Conservation (phyloP, 2,113 vertebrate genomes). For the Rhineura floridana region DNA sequence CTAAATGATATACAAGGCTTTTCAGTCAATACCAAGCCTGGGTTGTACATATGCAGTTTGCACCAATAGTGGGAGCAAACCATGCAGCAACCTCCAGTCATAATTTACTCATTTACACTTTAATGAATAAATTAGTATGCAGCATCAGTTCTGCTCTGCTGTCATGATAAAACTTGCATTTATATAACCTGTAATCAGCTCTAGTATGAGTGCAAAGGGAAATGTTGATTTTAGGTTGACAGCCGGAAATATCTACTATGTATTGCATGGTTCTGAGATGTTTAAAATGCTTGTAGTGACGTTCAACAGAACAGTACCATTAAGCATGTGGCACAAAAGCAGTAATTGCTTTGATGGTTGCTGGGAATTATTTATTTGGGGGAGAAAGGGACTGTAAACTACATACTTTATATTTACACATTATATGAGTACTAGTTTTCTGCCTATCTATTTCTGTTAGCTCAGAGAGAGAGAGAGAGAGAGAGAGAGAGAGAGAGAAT, state of each 20-base stretch:
- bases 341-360: constrained; percentile 35
- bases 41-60: background rate
- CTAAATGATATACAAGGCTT: background rate
- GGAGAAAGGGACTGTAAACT: constrained; percentile 2
- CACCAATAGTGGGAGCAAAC: constrained; percentile 40
- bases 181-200: constrained; percentile 70
- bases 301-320: constrained; percentile 36
- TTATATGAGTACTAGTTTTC: no score
- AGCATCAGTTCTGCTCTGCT: constrained; percentile 55
- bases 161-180: constrained; percentile 70
- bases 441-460: background rate
- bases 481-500: background rate
- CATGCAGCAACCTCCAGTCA: constrained; percentile 31
- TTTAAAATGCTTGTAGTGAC: constrained; percentile 56
- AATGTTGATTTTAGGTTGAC: constrained; percentile 65
- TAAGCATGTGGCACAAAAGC: background rate
- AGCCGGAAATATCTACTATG: constrained; percentile 29
- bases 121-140: constrained; percentile 78
- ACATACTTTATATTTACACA: background rate
- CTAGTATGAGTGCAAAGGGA: constrained; percentile 53
- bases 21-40: constrained; percentile 22
- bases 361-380: background rate
- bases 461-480: background rate
- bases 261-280: constrained; percentile 27
- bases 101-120: constrained; percentile 71